Base-by-base conservation (phyloP, 1,140 invertebrate genomes). In the Drosophila tsacasi region DNA sequence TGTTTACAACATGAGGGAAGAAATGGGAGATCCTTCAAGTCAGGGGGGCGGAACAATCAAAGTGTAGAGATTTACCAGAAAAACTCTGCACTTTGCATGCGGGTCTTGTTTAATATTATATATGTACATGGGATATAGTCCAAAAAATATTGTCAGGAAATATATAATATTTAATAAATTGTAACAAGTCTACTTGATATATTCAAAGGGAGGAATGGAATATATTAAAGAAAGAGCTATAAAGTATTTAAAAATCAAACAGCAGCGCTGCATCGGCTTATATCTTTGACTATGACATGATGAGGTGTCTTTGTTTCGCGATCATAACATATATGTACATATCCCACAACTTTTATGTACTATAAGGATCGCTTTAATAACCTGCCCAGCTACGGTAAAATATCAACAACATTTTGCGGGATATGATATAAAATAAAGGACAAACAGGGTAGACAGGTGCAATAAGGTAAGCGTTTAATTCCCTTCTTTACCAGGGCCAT, bases 81-180 rank as follows among this genome's bases (percentile, higher is more conserved):
- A 39, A 39, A 35, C 32, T 42, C 57, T 30, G 63, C 72, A 69
- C 83, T 75, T 59, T 76, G 84, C 84, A 89, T 83, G 68, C 65
- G 47, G 42, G 35, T 50, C 27, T 44, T 54, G 23, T 13, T 19
- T 63, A 12, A 19, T 27, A 13, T 30, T 68, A 68, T 71, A 10
- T 71, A 68, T 67, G 7, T 71, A 67, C 63, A 68, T 6, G 4
- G 27, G 19, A 66, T 35, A 25, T 66, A 15, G 30, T 3, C 12
- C 13, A 30, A 47, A 27, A 47, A 27, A 37, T 42, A 23, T 19
- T 15, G 12, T 7, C 49, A 23, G 2, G 4, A n/a, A n/a, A 68
- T 49, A 52, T 37, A 35, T 50, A 49, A 19, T 47, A 37, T 57
- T 39, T n/a, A 57, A 37, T 66, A 69, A 25, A 21, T 66, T 54